These are phyloP conservation scores for Xerus inauris DNA, from an alignment of 2,113 vertebrate genomes.

Conservation along the genomic window DNA sequence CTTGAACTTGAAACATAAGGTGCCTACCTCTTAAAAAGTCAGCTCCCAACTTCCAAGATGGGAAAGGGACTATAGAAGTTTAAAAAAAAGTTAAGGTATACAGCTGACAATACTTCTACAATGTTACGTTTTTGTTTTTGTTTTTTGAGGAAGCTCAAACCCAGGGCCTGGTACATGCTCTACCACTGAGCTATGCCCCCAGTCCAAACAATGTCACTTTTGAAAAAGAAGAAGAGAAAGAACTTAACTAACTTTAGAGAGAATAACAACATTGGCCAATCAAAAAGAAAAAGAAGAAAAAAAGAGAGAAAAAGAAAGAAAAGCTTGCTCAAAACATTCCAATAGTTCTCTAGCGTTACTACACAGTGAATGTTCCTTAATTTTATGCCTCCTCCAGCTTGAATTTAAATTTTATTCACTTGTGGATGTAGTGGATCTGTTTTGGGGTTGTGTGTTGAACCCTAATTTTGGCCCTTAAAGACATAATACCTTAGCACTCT, in stretches of 20 bases:
- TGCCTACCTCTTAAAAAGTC: slow-evolving; percentile 78
- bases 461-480: background rate
- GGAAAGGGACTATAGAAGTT: background rate
- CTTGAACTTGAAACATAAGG: slow-evolving; percentile 78
- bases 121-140: background rate
- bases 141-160: background rate
- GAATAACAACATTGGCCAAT: background rate
- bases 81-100: slow-evolving; percentile 51
- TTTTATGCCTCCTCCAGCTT: background rate
- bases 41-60: slow-evolving; percentile 63
- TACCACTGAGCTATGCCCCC: background rate
- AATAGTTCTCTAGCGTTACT: slow-evolving; percentile 18
- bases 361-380: slow-evolving; percentile 1
- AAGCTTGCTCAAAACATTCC: background rate
- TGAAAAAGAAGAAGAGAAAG: slow-evolving; percentile 54
- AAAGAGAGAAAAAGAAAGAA: background rate
- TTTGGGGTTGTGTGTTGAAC: background rate
- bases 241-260: slow-evolving; percentile 40
- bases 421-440: background rate
- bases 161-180: background rate
- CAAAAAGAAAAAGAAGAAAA: background rate
- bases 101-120: background rate
- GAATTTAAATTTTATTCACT: background rate
- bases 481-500: background rate
- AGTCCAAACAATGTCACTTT: slow-evolving; percentile 23